Evolutionary conservation across 2,113 vertebrate genomes (phyloP), one percentile per base, ranked within the genome.

Genomic region (Benitochromis conjunctus): DNA sequence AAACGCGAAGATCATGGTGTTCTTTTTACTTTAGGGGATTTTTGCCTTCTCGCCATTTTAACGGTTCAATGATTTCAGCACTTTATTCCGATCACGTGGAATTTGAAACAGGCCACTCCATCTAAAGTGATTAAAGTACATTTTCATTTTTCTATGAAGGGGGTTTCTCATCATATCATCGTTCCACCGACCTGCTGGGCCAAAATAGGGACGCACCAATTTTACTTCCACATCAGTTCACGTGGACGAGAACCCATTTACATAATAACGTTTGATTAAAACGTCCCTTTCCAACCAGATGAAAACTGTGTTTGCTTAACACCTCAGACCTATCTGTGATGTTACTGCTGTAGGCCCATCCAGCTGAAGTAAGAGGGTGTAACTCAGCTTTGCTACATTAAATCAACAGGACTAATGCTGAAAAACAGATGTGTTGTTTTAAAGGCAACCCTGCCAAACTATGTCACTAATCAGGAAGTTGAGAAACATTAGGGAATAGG

Each of bases 151-250:
- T 54, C 7, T 31, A 31, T 57, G 8, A 19, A 16, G 24, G 46
- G 48, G 43, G 29, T 76, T 13, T 77, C 80, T 58, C 83, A 89
- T 93, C 82, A 88, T 88, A 90, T 91, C 51, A 76, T 64, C 83
- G 29, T 26, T 56, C 71, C 18, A 4, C 18, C 10, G 56, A 88
- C 53, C 80, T 58, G 51, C 62, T 11, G n/a, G 46, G 41, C 34
- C 53, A 24, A 60, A 84, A 86, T 66, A 12, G 19, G 71, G 55
- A 80, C 46, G 19, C 2, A 4, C 76, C 21, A 36, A 18, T 51
- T 90, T 88, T 82, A 86, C 88, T 89, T 92, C 77, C 82, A 81
- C 41, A 51, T 64, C 79, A 54, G 9, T 92, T 87, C 82, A 84
- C 85, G 18, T 19, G 36, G 34, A 80, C 79, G 66, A 76, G 31